A percentile compares a stretch with the other conserved stretches of the same genome.
Evolutionary conservation across 2,888 invertebrate species (phyloP).

Genomic region (Drosophila subsilvestris): DNA sequence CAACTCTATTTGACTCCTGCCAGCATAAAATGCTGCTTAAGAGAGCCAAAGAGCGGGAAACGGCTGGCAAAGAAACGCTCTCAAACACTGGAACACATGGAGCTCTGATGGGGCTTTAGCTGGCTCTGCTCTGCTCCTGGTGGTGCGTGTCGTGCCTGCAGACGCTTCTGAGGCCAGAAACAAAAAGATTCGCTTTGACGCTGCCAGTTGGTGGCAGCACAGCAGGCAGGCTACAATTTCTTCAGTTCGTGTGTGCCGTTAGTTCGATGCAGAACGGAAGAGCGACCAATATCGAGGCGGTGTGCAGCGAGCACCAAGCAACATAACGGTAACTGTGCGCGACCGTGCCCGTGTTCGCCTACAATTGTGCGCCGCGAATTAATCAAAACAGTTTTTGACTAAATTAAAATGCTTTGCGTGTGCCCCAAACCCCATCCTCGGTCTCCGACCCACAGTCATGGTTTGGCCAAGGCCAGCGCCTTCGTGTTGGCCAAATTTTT

Average conservation of each 20-base stretch:
- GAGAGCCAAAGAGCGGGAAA: conserved; percentile 21
- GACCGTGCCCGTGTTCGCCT: conserved; percentile 41
- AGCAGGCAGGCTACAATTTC: conserved; percentile 26
- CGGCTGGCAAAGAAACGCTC: conserved; percentile 17
- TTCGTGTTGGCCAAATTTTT: conserved; percentile 37
- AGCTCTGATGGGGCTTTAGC: conserved; percentile 18
- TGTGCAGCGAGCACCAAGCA: conserved; percentile 1
- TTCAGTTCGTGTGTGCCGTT: conserved; percentile 55
- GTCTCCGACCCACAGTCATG: neutral
- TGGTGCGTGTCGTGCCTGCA: conserved; percentile 39
- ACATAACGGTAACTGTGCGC: conserved; percentile 43
- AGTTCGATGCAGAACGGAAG: conserved; percentile 74
- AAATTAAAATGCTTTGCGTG: conserved; percentile 16
- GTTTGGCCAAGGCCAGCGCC: conserved; percentile 12
- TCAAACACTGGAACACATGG: conserved; percentile 10
- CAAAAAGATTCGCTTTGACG: conserved; percentile 37
- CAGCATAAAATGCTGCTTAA: conserved; percentile 32
- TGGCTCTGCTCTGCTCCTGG: conserved; percentile 27
- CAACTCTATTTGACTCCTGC: conserved; percentile 39
- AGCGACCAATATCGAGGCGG: conserved; percentile 25
- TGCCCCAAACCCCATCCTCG: neutral
- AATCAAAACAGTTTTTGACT: conserved; percentile 53
- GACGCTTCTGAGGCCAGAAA: conserved; percentile 39
- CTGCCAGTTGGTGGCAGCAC: conserved; percentile 30
- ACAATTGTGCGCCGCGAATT: conserved; percentile 48